Base-by-base conservation (phyloP, 1,140 invertebrate genomes). In the Macrobrachium nipponense region DNA sequence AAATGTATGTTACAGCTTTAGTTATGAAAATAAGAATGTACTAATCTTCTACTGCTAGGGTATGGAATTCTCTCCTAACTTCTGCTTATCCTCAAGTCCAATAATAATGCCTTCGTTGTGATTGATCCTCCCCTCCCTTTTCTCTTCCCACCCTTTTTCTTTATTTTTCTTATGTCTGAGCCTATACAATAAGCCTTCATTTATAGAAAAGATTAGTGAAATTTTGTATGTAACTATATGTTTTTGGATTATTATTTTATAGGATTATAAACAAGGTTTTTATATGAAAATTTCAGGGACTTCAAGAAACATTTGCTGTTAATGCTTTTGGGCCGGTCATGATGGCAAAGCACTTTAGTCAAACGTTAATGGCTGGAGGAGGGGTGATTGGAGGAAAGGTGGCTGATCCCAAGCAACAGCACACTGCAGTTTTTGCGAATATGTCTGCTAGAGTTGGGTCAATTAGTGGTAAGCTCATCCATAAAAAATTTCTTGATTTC, bases 391-490 rank as follows among this genome's bases (percentile, higher is more conserved):
- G 91, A 18, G 76, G 72, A 7, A 88, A 89, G 70, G 61, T 83
- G 18, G 14, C 78, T 20, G 90, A 90, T 36, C 60, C 78, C 20
- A 90, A 90, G 73, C 90, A 91, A 82, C 14, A 80, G 43, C 91
- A 91, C 83, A 20, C 88, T 10, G 89, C 89, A 72, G 83, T 91
- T 36, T 66, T 91, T 12, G 91, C 90, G 1, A 91, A 91, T 77
- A 90, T 91, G 77, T 90, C 91, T 6, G 91, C 91, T 36, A 91
- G 91, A 89, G 91, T 91, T 58, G 90, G 90, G 14, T 91, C 91
- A n/a, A 91, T 91, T 44, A 88, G 89, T 43, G 91, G 90, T 78
- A 90, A 90, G 83, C 12, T 70, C 23, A 70, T 27, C 23, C 36
- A 70, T 23, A 43, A 27, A 23, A 5, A 14, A 15, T 70, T 70